These are phyloP conservation scores for Thelaira solivaga DNA, from an alignment of 2,888 invertebrate genomes.

Conservation along the genomic window DNA sequence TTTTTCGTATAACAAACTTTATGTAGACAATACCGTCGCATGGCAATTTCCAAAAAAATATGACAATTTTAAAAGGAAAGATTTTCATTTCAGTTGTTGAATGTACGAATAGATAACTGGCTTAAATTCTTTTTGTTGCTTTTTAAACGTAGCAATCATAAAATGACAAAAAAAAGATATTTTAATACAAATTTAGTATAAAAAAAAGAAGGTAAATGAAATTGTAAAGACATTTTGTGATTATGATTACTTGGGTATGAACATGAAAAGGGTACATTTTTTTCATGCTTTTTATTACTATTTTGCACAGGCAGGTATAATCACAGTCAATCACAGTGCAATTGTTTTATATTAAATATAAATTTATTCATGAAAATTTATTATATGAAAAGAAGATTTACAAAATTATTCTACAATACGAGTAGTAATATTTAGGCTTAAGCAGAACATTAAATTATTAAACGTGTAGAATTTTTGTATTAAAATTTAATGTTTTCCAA, in stretches of 20 bases:
- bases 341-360: no score
- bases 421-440: no score
- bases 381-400: no score
- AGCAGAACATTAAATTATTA: no score
- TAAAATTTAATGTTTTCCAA: no score
- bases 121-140: constrained; percentile 32
- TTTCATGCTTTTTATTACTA: background rate
- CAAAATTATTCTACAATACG: no score
- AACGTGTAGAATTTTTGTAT: no score
- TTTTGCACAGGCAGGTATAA: no score
- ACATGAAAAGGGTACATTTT: background rate
- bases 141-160: constrained; percentile 23
- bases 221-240: constrained; percentile 18
- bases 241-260: constrained; percentile 29
- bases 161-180: background rate
- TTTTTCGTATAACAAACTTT: background rate
- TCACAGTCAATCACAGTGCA: no score
- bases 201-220: background rate
- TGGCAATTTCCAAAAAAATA: constrained; percentile 39
- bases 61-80: no score
- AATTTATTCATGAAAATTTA: no score
- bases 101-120: constrained; percentile 38
- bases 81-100: constrained; percentile 47
- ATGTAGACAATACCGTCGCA: constrained; percentile 29
- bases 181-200: no score